Evolutionary conservation across 2,888 invertebrate genomes (phyloP).

Genomic region (Lepetodrilus schrolli): DNA sequence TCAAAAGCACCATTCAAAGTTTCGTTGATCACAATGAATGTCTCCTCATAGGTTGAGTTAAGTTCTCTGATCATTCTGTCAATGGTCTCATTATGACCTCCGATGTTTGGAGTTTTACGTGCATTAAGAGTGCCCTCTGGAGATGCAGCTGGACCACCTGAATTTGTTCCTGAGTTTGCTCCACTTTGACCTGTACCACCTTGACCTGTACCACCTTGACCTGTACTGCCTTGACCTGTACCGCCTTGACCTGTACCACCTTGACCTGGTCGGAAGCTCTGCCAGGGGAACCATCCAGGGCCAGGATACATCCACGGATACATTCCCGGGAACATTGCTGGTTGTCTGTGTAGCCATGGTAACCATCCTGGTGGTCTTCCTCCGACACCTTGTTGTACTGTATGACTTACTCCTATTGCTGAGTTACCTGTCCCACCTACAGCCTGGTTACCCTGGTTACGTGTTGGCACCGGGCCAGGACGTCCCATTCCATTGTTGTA

Average conservation of each 20-base stretch:
- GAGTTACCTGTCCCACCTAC: no score
- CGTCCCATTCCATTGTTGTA: no score
- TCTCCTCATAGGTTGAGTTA: not conserved
- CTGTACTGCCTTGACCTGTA: not conserved
- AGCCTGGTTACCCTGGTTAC: no score
- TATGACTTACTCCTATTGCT: no score
- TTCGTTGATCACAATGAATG: not conserved
- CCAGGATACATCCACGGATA: no score
- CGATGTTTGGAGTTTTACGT: no score
- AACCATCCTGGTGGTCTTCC: no score
- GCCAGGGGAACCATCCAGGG: no score
- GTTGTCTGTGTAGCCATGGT: no score
- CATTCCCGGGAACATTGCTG: no score
- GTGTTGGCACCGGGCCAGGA: no score
- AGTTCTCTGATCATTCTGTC: slow-evolving; percentile 1
- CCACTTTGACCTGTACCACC: not conserved
- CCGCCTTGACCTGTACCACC: not conserved
- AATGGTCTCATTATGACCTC: not conserved
- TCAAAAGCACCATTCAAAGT: not conserved
- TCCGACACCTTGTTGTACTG: no score
- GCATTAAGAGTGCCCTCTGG: not conserved
- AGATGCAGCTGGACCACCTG: not conserved
- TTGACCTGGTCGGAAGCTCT: not conserved
- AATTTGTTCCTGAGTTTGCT: not conserved
- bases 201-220: not conserved